Percentiles rank a stretch among this genome's conserved stretches.
phyloP scores from a whole-genome alignment of 2,113 vertebrate genomes.

The Larimichthys polyactis region DNA sequence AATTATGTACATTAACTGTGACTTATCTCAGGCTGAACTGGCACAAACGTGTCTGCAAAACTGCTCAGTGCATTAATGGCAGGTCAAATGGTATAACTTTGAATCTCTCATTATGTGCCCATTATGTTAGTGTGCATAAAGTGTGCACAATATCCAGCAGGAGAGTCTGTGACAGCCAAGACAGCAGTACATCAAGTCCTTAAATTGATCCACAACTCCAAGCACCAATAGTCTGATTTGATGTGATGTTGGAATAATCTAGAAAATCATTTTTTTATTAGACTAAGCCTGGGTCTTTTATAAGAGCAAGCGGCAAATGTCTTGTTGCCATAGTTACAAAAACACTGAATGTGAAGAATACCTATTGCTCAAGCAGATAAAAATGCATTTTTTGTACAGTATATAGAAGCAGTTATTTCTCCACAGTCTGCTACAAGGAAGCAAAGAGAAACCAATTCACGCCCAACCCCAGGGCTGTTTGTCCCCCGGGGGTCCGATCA shows the following conservation, averaged over 20 bases:
- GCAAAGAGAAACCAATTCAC: slow-evolving; percentile 36
- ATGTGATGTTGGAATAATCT: slow-evolving; percentile 29
- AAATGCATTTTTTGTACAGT: slow-evolving; percentile 54
- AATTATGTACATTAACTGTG: neutral
- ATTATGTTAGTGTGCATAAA: neutral
- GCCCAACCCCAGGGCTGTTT: slow-evolving; percentile 24
- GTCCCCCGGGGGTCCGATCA: slow-evolving; percentile 34
- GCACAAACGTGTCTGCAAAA: neutral
- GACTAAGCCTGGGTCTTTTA: slow-evolving; percentile 40
- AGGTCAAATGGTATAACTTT: neutral
- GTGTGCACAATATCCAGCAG: neutral
- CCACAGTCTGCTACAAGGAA: slow-evolving; percentile 8
- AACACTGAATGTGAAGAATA: slow-evolving; percentile 36
- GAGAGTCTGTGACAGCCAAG: neutral
- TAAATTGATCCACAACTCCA: slow-evolving; percentile 23
- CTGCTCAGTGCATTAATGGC: neutral
- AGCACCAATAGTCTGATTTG: slow-evolving; percentile 4
- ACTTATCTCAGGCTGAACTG: neutral
- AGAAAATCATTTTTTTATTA: slow-evolving; percentile 21
- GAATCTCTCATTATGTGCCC: neutral
- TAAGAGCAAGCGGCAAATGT: slow-evolving; percentile 37
- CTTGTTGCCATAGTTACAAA: slow-evolving; percentile 70
- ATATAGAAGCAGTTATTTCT: slow-evolving; percentile 36
- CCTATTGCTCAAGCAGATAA: slow-evolving; percentile 30
- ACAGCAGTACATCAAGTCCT: slow-evolving; percentile 6